These are phyloP conservation scores for Thalassoma bifasciatum DNA, from an alignment of 2,113 vertebrate genomes.

Conservation along the genomic window DNA sequence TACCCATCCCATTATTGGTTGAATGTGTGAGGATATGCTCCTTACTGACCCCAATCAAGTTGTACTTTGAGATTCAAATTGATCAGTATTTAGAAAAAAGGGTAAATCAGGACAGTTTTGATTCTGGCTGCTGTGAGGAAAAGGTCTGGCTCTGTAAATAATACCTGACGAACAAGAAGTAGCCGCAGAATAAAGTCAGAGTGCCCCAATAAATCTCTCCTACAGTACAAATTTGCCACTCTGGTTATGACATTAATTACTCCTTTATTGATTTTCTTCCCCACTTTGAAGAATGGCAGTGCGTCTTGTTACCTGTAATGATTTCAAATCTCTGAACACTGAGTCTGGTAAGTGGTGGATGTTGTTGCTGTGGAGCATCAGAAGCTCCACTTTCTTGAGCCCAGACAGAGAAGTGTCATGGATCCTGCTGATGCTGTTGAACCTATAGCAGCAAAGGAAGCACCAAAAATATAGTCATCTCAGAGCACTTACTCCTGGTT, in stretches of 20 bases:
- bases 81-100: neutral
- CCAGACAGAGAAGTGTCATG: constrained; percentile 85
- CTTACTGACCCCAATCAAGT: constrained; percentile 4
- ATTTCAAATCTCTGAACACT: constrained; percentile 86
- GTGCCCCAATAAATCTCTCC: no score
- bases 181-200: no score
- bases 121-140: neutral
- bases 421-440: constrained; percentile 91
- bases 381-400: constrained; percentile 87
- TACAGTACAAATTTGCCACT: neutral
- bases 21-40: constrained; percentile 1
- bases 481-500: no score
- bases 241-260: neutral
- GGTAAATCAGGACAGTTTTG: neutral
- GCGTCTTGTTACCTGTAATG: constrained; percentile 88
- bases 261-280: neutral
- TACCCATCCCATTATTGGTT: no score
- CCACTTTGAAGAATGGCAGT: neutral
- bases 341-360: constrained; percentile 87
- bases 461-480: neutral
- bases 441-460: constrained; percentile 78
- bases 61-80: neutral
- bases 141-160: neutral
- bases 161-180: neutral
- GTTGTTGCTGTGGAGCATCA: constrained; percentile 95